A percentile compares a stretch with the other conserved stretches of the same genome.
Evolutionary conservation across 2,888 invertebrate species (phyloP).

Genomic region (Tortricodes alternella): DNA sequence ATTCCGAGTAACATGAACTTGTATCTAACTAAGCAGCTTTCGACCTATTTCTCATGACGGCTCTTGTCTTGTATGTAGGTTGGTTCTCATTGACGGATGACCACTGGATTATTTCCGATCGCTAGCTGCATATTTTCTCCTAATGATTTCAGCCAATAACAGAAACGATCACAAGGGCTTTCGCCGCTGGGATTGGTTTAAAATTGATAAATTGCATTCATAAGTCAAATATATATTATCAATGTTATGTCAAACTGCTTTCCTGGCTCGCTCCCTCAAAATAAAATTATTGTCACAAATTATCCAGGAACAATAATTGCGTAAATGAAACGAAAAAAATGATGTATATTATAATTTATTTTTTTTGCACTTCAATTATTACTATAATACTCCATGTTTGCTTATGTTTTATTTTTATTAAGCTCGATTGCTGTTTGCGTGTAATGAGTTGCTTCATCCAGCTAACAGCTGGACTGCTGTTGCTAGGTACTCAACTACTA

Average conservation of each 20-base stretch:
- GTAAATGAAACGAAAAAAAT: too few species aligned
- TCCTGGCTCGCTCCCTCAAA: too few species aligned
- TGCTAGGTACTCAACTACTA: too few species aligned
- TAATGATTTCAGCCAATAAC: constrained; percentile 15
- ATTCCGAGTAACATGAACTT: constrained; percentile 28
- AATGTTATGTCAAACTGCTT: neutral
- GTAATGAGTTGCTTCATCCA: too few species aligned
- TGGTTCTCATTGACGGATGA: constrained; percentile 37
- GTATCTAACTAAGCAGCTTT: constrained; percentile 61
- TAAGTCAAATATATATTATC: neutral
- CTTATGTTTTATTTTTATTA: too few species aligned
- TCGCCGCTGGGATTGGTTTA: constrained; percentile 20
- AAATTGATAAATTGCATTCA: neutral
- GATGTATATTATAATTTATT: too few species aligned
- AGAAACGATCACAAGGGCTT: constrained; percentile 8
- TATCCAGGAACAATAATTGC: too few species aligned
- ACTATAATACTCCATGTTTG: too few species aligned
- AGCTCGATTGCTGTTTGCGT: too few species aligned
- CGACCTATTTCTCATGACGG: constrained; percentile 76
- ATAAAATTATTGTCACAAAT: too few species aligned
- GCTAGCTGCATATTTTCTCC: constrained; percentile 6
- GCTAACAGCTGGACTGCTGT: too few species aligned
- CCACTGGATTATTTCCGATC: constrained; percentile 20
- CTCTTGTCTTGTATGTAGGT: constrained; percentile 25
- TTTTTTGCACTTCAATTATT: too few species aligned